Evolutionary conservation across 2,113 vertebrate species (phyloP), one percentile per base, ranked within the genome.

Genomic region (Nothoprocta pentlandii): DNA sequence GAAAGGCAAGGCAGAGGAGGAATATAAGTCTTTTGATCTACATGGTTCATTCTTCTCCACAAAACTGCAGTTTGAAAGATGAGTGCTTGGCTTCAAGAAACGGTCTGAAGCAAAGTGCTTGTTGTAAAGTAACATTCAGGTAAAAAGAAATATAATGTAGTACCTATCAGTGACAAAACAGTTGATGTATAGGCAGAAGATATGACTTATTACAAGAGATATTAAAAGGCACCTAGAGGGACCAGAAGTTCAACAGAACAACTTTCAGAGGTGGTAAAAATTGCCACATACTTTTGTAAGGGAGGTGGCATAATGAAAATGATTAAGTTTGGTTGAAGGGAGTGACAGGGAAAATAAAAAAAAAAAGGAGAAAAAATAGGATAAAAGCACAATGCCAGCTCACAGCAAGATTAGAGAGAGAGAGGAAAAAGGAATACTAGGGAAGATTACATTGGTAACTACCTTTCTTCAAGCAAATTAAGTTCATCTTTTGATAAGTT

Each of bases 21-120:
- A 20, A 11, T 51, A 11, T 51, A 69, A 62, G 73, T 58, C 44
- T 74, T 53, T 47, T 3, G 7, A 23, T 74, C 7, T 13, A 77
- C 54, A 17, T 58, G 16, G 30, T 56, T 58, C 88, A 49, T 74
- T 70, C 64, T 88, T 80, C 54, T 58, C 7, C 36, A 54, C 34
- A 69, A 44, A 82, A 66, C 44, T 25, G 20, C 30, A 32, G 58
- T 74, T 58, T 83, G 34, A 76, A 82, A 83, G 49, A 85, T 88
- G 26, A 83, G 71, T 41, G 71, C 25, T 74, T 34, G 49, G 32
- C 73, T 90, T 90, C 63, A 86, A 53, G 36, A 83, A 83, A 61
- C 15, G 58, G 82, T 7, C 4, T 87, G 39, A 80, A 95, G 73
- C 16, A 28, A 81, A 85, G 41, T 58, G 28, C 16, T 74, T 77